Evolutionary conservation across 2,113 vertebrate genomes (phyloP).

Genomic region (Empidonax alnorum): DNA sequence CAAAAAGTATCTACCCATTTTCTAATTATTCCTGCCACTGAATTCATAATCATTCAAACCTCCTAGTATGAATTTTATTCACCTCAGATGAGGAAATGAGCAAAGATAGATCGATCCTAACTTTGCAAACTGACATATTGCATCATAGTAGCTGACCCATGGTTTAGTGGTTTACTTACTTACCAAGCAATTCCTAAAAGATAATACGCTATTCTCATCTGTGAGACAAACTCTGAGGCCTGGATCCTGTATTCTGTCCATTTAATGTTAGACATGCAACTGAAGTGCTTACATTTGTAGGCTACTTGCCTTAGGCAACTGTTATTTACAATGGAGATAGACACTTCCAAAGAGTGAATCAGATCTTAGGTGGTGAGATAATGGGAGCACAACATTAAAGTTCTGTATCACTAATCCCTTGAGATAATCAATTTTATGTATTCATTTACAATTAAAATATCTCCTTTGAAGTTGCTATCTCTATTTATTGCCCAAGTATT

Average conservation of each 20-base stretch:
- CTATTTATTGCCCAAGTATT: not conserved
- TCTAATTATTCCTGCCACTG: not conserved
- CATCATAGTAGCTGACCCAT: not conserved
- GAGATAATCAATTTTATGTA: slow-evolving; percentile 50
- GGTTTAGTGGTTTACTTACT: not conserved
- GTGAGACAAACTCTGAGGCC: not conserved
- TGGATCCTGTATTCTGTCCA: not conserved
- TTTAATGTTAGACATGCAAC: not conserved
- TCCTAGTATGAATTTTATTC: not conserved
- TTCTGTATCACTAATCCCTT: not conserved
- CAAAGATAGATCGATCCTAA: not conserved
- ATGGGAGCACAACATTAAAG: not conserved
- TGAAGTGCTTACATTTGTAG: not conserved
- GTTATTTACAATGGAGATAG: slow-evolving; percentile 27
- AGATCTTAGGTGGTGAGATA: slow-evolving; percentile 48
- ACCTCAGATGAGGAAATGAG: not conserved
- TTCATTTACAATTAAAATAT: slow-evolving; percentile 64
- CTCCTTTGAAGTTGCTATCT: slow-evolving; percentile 56
- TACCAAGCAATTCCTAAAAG: not conserved
- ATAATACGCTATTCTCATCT: not conserved
- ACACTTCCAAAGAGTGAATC: slow-evolving; percentile 5
- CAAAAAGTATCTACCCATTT: not conserved
- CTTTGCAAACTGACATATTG: not conserved
- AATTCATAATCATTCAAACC: not conserved
- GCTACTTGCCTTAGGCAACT: not conserved